Evolutionary conservation across 2,113 vertebrate species (phyloP), one percentile per base, ranked within the genome.

Genomic region (Arenaria interpres): DNA sequence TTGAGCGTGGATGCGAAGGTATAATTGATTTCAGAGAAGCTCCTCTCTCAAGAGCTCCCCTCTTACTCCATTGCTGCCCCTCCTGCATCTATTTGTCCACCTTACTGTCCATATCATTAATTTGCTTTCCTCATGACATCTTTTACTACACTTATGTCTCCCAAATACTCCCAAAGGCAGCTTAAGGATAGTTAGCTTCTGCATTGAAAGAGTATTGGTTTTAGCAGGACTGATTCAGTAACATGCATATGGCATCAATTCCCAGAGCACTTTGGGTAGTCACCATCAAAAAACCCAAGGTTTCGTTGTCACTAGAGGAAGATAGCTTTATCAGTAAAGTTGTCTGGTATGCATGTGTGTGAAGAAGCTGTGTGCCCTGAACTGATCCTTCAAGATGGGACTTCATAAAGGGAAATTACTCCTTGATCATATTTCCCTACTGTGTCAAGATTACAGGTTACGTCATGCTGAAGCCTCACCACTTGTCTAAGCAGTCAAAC

Each of bases 1-100:
- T 99, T 8, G 99, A 99, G 85, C 99, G 99, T 28, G 99, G 99
- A 98, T 99, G 99, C 12, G 99, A 99, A 99, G 99, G 99, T 99
- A 99, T 95, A 81, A 76, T 88, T 57, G 82, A 81, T 98, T 76
- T 97, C 89, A 97, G 94, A 97, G 97, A 81, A 68, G 94, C 79
- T 93, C 24, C 95, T 59, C 96, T 97, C 51, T 84, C 92, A 54
- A 98, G 97, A 96, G 91, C 96, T 91, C 51, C 96, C 97, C 96
- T 76, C 78, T 50, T 83, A 53, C 66, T 95, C 90, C 50, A 39
- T 89, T 83, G 32, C 73, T 97, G 93, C 51, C 41, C 17, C 63
- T 66, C 60, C 50, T 94, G 72, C 96, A 91, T 73, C 85, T 96
- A 9, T 41, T 90, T 90, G 66, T 84, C 37, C 21, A 43, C 92